Conservation (phyloP, 2,113 vertebrate genomes). For the Azemiops feae region DNA sequence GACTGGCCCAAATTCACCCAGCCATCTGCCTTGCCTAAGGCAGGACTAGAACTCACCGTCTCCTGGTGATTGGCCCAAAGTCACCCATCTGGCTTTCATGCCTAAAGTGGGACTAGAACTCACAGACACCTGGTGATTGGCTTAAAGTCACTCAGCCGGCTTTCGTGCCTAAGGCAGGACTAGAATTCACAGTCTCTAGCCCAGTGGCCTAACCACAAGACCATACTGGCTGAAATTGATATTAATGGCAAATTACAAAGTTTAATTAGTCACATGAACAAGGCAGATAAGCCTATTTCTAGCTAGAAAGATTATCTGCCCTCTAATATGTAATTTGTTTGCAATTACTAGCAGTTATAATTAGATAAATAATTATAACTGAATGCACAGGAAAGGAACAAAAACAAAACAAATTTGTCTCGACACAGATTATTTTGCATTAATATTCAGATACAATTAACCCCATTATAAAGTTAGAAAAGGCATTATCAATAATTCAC, state of each 20-base stretch:
- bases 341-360: not conserved
- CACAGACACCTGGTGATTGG: too few relatives aligned
- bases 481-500: not conserved
- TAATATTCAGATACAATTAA: not conserved
- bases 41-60: not conserved
- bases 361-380: not conserved
- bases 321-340: not conserved
- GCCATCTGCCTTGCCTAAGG: too few relatives aligned
- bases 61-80: too few relatives aligned
- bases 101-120: too few relatives aligned
- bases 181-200: not conserved
- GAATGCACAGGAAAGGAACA: not conserved
- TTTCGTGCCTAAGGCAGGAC: not conserved
- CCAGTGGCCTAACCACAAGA: not conserved
- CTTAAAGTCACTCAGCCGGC: accelerated
- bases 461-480: not conserved
- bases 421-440: not conserved
- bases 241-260: not conserved
- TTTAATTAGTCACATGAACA: not conserved
- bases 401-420: not conserved
- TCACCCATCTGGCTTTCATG: too few relatives aligned
- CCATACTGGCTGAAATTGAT: not conserved
- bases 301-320: not conserved
- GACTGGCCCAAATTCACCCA: too few relatives aligned
- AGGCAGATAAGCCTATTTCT: not conserved